Evolutionary conservation across 2,888 invertebrate species (phyloP), one percentile per base, ranked within the genome.

Genomic region (Hyalella azteca): DNA sequence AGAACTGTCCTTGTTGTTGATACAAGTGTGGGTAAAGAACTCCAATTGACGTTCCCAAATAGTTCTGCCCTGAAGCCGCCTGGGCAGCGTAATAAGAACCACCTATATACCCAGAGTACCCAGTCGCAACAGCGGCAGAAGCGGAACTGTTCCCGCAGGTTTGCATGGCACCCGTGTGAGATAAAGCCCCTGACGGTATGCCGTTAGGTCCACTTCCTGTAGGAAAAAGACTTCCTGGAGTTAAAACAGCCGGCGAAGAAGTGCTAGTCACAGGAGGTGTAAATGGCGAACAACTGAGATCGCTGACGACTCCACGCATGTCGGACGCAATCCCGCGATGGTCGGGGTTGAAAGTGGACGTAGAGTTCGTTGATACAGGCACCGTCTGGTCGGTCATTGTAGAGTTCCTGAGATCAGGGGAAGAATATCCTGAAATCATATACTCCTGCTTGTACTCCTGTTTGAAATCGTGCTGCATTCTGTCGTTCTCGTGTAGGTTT

Each of bases 11-110:
- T 75, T 84, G 84, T 79, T 82, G 82, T 13, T 81, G 81, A 76
- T 84, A 84, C 73, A 84, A 73, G 77, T 84, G 84, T 3, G 84
- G 82, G 73, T 84, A 84, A 22, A 84, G 76, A 22, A 84, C 75
- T 1, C 81, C 81, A 48, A 82, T 79, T 22, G 82, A 78, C 13
- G 82, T 77, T 26, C 81, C 79, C 36, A 84, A 79, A 81, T 84
- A 84, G n/a, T 81, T 78, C 45, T 82, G 78, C 13, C 78, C 77
- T 48, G 79, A 73, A 22, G 81, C 78, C 29, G 81, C 78, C n/a
- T 39, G 59, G 19, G 81, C 81, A 1, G 81, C 36, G 73, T 81
- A 82, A 66, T 81, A 82, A 3, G 82, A 80, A 41, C 82, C 78
- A 7, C 83, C 79, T 5, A 83, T 54, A 48, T 82, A 82, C 4